Conservation (phyloP, 2,113 vertebrate genomes). For the Silurus glanis region DNA sequence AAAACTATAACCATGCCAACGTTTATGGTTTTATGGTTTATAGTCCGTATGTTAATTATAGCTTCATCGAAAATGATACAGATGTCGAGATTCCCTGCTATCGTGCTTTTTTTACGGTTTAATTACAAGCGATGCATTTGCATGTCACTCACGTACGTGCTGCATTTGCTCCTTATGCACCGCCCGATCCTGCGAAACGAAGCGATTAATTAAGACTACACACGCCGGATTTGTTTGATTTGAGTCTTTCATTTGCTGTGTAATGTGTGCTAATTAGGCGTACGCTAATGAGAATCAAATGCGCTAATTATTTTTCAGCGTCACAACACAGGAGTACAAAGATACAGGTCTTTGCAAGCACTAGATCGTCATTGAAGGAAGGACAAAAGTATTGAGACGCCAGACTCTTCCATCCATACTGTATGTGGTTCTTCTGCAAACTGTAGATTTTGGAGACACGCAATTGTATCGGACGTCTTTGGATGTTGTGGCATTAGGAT, state of each 20-base stretch:
- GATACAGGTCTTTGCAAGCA: background rate
- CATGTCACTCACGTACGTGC: background rate
- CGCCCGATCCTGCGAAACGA: background rate
- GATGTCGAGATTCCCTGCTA: background rate
- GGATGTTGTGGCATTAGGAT: too few species aligned
- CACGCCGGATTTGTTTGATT: conserved; percentile 14
- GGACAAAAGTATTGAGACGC: too few species aligned
- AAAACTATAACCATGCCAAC: too few species aligned
- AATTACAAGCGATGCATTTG: background rate
- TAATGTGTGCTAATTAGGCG: conserved; percentile 12
- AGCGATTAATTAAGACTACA: conserved; percentile 27
- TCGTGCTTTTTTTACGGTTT: background rate
- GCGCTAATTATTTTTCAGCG: conserved; percentile 3
- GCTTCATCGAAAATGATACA: background rate
- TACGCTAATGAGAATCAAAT: conserved; percentile 17
- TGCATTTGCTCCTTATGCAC: background rate
- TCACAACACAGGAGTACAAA: background rate
- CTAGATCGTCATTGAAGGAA: too few species aligned
- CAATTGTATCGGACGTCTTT: too few species aligned
- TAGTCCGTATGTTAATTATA: background rate
- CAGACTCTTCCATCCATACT: too few species aligned
- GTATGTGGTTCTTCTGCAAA: too few species aligned
- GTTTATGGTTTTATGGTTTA: too few species aligned
- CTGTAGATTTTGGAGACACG: too few species aligned
- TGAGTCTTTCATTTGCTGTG: conserved; percentile 6